Evolutionary conservation across 2,888 invertebrate genomes (phyloP).

Genomic region (Callosobruchus maculatus): DNA sequence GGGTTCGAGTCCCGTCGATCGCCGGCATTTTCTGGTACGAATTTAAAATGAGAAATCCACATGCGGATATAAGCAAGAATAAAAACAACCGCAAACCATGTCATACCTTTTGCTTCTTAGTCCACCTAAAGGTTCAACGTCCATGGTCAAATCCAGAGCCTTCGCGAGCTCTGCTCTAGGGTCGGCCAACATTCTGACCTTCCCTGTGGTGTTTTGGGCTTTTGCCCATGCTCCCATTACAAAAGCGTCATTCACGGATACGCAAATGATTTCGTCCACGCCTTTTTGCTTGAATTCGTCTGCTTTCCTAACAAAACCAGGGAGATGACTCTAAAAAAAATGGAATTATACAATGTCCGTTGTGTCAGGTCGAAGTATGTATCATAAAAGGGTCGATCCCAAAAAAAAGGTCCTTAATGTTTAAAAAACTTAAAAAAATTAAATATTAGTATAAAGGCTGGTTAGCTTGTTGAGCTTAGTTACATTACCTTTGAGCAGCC

Average conservation of each 20-base stretch:
- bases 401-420: too few species aligned
- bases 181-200: conserved; percentile 88
- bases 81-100: too few species aligned
- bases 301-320: conserved; percentile 77
- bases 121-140: conserved; percentile 66
- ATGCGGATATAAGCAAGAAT: too few species aligned
- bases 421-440: too few species aligned
- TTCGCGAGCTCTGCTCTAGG: conserved; percentile 76
- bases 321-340: conserved; percentile 50
- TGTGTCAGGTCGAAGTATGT: too few species aligned
- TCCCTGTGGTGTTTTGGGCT: conserved; percentile 73
- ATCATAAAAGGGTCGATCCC: too few species aligned
- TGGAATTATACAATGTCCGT: too few species aligned
- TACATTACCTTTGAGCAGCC: conserved; percentile 84
- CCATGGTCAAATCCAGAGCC: conserved; percentile 72
- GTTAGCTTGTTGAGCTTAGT: too few species aligned
- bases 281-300: conserved; percentile 74
- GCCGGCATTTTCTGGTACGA: too few species aligned
- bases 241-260: conserved; percentile 92
- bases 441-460: too few species aligned
- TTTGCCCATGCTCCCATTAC: conserved; percentile 96
- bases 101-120: conserved; percentile 73
- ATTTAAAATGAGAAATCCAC: too few species aligned
- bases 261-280: conserved; percentile 74
- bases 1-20: too few species aligned